Evolutionary conservation across 1,140 invertebrate genomes (phyloP), one percentile per base, ranked within the genome.

Genomic region (Pygmarrhopalites habei): DNA sequence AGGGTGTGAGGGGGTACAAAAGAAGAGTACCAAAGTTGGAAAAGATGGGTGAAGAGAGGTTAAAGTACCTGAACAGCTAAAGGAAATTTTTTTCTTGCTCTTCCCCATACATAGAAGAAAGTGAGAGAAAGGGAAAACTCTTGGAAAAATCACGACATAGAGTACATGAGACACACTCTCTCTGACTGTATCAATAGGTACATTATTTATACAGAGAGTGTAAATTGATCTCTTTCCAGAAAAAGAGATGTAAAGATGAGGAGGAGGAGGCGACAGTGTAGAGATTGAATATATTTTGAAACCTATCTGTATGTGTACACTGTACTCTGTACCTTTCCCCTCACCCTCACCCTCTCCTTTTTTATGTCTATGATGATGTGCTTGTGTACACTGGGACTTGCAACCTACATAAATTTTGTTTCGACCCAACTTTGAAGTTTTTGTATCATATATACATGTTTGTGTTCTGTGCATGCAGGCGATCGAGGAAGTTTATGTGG

Each of bases 401-500:
- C 7, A 67, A 47, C 58, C 46, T 60, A 53, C 56, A 61, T 62
- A 66, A 67, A 65, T 70, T 72, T 68, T 63, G 26, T 67, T n/a
- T 58, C 63, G 49, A 51, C 49, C 41, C 43, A 25, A 41, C 35
- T 25, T 52, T 29, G 44, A 47, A 7, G n/a, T 47, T 47, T 47
- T 47, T n/a, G n/a, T 47, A 47, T 52, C 28, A 52, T 52, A 23
- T 21, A 15, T 14, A 58, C 5, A 46, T 26, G 32, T 62, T 58
- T 58, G 60, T 41, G 35, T 71, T 64, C 72, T 68, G 66, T 62
- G 65, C 73, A 74, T 76, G 17, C 74, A 97, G 89, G 88, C 91
- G 14, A 97, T 98, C 67, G 90, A 95, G 79, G 93, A 97, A 78
- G 94, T 98, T 28, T 98, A 96, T 75, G 85, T 96, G 64, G 95